phyloP scores from a whole-genome alignment of 2,797 vertebrate genomes.

The Setipinna tenuifilis region DNA sequence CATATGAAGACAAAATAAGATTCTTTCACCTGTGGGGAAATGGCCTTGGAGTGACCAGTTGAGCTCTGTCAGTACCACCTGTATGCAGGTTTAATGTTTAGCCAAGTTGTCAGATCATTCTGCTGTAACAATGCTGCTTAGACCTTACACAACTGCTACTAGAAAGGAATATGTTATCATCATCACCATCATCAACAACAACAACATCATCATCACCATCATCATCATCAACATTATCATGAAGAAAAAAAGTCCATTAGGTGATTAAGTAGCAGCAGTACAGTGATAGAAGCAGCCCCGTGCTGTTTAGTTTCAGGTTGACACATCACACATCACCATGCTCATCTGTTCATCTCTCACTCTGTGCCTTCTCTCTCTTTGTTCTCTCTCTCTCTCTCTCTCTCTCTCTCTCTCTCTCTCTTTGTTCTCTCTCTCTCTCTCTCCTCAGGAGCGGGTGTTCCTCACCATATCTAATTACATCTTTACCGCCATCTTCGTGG shows the following conservation, averaged over 20 bases:
- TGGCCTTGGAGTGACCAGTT: neutral
- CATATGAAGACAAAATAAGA: too few species aligned
- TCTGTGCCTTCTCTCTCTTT: constrained; percentile 12
- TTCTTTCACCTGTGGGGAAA: neutral
- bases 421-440: constrained; percentile 41
- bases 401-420: constrained; percentile 24
- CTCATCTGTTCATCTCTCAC: neutral
- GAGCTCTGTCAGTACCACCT: neutral
- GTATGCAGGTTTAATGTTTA: neutral
- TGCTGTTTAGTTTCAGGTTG: neutral
- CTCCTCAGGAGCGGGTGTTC: constrained; percentile 88
- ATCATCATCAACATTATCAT: neutral
- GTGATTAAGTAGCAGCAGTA: neutral
- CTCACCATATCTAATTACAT: constrained; percentile 98
- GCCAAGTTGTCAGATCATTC: neutral
- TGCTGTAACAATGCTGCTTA: neutral
- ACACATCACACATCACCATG: neutral
- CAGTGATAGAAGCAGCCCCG: neutral
- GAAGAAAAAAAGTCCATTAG: neutral
- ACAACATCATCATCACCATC: too few species aligned
- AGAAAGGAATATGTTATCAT: neutral
- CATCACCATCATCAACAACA: too few species aligned
- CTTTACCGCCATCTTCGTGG: constrained; percentile 97
- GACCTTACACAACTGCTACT: neutral
- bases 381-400: constrained; percentile 35